phyloP scores from a whole-genome alignment of 2,888 invertebrate genomes.

The Carpatolechia fugitivella region DNA sequence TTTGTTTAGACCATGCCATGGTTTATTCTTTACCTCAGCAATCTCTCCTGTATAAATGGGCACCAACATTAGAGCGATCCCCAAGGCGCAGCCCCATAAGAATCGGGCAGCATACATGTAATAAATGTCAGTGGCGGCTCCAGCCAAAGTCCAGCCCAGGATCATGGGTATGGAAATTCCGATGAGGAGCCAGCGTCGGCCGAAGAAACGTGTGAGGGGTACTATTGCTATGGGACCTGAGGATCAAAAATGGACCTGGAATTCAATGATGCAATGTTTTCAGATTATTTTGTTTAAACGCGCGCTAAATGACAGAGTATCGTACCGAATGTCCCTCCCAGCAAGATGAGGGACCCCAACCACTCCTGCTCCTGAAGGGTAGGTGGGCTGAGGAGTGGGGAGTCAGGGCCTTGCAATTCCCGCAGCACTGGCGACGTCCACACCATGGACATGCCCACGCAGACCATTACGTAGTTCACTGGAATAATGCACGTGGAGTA shows the following conservation, averaged over 20 bases:
- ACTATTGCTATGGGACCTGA: not conserved
- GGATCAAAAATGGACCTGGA: too few species aligned
- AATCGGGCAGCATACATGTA: not conserved
- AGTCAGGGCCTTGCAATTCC: not conserved
- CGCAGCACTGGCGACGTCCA: constrained; percentile 14
- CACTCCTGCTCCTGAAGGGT: constrained; percentile 4
- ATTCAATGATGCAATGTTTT: too few species aligned
- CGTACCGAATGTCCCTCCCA: constrained; percentile 2
- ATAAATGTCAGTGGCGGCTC: not conserved
- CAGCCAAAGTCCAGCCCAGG: not conserved
- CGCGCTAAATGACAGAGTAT: too few species aligned
- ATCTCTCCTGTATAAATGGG: constrained; percentile 5
- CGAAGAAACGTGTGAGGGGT: not conserved
- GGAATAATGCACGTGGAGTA: not conserved
- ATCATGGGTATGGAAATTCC: not conserved
- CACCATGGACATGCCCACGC: constrained; percentile 30
- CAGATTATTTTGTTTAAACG: too few species aligned
- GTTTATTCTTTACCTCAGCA: not conserved
- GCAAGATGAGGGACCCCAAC: not conserved
- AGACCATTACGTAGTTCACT: constrained; percentile 4
- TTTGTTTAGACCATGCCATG: too few species aligned
- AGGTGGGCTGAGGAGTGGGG: not conserved
- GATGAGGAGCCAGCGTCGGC: not conserved
- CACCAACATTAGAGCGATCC: not conserved
- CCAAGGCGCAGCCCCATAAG: not conserved